Percentiles rank a stretch among this genome's conserved stretches.
Conservation (phyloP, 2,888 invertebrate genomes). For the Drosophila phalerata region DNA sequence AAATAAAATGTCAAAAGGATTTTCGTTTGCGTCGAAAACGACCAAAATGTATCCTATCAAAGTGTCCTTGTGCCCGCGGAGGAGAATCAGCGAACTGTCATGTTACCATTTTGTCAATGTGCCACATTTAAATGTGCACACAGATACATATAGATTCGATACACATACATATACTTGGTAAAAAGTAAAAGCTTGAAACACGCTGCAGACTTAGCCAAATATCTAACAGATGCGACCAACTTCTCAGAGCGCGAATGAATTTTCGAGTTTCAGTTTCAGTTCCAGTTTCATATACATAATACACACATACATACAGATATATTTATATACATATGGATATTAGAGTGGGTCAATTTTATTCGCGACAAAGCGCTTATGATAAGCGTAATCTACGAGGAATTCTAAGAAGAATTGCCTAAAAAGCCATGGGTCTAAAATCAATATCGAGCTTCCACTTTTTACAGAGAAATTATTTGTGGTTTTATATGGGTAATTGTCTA, state of each 20-base stretch:
- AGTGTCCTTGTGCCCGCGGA: conserved; percentile 35
- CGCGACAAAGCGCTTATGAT: no score
- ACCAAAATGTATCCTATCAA: conserved; percentile 51
- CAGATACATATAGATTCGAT: neutral
- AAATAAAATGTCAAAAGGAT: conserved; percentile 77
- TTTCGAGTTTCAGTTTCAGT: conserved; percentile 1
- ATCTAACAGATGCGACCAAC: conserved; percentile 58
- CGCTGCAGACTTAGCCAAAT: conserved; percentile 27
- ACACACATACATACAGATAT: conserved; percentile 9
- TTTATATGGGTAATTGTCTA: no score
- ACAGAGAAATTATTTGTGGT: no score
- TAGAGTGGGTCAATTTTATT: no score
- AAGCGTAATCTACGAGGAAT: no score
- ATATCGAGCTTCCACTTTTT: no score
- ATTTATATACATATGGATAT: neutral
- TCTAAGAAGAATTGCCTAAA: no score
- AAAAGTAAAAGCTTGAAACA: conserved; percentile 16
- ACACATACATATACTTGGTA: neutral
- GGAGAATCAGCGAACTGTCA: conserved; percentile 47
- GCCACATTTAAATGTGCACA: conserved; percentile 22
- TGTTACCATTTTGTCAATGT: conserved; percentile 57
- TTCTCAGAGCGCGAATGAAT: conserved; percentile 35
- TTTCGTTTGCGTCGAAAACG: conserved; percentile 54
- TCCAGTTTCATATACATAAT: neutral
- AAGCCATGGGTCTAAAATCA: no score